phyloP scores from a whole-genome alignment of 2,113 vertebrate species.

The Cricetomys ansorgei region DNA sequence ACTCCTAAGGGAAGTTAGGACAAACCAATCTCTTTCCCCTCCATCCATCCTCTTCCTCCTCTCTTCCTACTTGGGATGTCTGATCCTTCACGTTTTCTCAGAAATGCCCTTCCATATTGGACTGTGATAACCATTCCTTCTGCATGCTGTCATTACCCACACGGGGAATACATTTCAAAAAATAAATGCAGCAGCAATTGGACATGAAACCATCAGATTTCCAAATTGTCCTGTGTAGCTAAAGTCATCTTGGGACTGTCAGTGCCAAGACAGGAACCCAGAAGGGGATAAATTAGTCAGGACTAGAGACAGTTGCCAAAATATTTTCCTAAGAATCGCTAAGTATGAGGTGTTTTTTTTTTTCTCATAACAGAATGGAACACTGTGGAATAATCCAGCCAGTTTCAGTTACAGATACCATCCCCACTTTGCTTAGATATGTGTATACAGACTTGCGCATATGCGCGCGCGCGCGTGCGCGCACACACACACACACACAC shows the following conservation, averaged over 20 bases:
- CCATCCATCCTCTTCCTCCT: neutral
- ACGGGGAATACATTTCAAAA: neutral
- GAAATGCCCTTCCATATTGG: neutral
- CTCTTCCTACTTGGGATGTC: neutral
- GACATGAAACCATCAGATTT: constrained; percentile 24
- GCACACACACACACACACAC: no score
- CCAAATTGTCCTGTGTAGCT: neutral
- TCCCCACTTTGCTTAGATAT: neutral
- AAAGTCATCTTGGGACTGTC: constrained; percentile 6
- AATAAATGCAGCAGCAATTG: neutral
- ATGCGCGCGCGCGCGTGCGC: neutral
- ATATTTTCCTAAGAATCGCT: neutral
- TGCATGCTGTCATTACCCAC: neutral
- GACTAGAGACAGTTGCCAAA: neutral
- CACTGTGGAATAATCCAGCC: neutral
- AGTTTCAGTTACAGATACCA: neutral
- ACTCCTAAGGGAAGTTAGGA: neutral
- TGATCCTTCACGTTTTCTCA: neutral
- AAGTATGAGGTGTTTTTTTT: neutral
- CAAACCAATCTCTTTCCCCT: neutral
- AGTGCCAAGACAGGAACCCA: neutral
- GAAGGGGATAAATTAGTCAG: constrained; percentile 34
- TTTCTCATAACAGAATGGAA: constrained; percentile 19
- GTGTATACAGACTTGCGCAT: neutral
- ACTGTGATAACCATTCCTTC: neutral